phyloP scores from a whole-genome alignment of 2,113 vertebrate genomes.

The Forbesichthys agassizii region DNA sequence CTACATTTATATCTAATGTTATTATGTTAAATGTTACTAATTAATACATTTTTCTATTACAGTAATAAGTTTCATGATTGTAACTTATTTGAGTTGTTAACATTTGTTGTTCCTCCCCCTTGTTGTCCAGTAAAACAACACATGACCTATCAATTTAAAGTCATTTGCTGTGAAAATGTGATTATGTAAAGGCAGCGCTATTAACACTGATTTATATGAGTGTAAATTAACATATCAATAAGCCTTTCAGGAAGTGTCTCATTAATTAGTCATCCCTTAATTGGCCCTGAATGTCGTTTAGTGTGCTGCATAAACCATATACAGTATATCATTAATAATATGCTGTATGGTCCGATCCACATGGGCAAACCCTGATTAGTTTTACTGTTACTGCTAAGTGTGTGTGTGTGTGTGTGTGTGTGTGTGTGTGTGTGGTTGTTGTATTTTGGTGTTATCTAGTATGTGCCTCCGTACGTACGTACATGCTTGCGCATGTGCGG shows the following conservation, averaged over 20 bases:
- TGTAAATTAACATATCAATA: slow-evolving; percentile 70
- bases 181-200: slow-evolving; percentile 47
- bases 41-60: no score
- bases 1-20: no score
- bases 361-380: slow-evolving; percentile 12
- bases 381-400: neutral
- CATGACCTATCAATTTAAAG: neutral
- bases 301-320: slow-evolving; percentile 16
- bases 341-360: slow-evolving; percentile 28
- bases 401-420: slow-evolving; percentile 28
- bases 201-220: slow-evolving; percentile 65
- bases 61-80: no score
- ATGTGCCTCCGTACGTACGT: neutral
- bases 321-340: slow-evolving; percentile 54
- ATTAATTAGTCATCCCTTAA: slow-evolving; percentile 73
- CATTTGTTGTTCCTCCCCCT: no score
- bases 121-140: slow-evolving; percentile 9
- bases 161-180: slow-evolving; percentile 41
- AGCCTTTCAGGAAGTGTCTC: slow-evolving; percentile 70
- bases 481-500: neutral
- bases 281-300: slow-evolving; percentile 67
- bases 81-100: no score
- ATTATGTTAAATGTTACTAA: no score
- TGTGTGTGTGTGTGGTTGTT: slow-evolving; percentile 19
- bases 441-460: neutral